Evolutionary conservation across 2,113 vertebrate genomes (phyloP).

Genomic region (Austrofundulus limnaeus): DNA sequence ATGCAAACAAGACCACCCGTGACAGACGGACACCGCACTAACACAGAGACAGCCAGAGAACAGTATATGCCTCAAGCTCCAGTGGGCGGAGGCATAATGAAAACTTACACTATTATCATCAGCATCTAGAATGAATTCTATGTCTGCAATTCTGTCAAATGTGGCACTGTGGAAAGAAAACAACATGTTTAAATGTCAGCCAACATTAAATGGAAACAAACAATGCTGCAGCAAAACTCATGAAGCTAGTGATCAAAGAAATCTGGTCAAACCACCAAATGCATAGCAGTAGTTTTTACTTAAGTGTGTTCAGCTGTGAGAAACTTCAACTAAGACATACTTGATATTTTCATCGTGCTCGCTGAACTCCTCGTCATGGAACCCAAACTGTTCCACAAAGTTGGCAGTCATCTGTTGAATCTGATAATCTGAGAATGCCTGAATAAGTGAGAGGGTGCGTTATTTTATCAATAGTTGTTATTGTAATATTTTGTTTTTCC

Average conservation of each 20-base stretch:
- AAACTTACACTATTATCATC: conserved; percentile 93
- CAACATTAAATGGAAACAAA: background rate
- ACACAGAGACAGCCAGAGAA: too few species aligned
- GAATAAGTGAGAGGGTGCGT: background rate
- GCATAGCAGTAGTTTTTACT: background rate
- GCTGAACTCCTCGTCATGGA: conserved; percentile 95
- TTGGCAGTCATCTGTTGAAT: conserved; percentile 98
- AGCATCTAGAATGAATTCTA: conserved; percentile 91
- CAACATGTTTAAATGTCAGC: background rate
- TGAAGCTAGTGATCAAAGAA: too few species aligned
- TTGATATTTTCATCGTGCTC: conserved; percentile 96
- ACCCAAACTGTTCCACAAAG: conserved; percentile 97
- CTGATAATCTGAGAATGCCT: conserved; percentile 98
- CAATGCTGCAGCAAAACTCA: background rate
- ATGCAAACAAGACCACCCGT: too few species aligned
- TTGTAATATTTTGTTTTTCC: background rate
- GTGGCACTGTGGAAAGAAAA: conserved; percentile 81
- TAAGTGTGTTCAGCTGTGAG: background rate
- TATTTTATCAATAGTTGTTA: background rate
- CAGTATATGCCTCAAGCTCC: too few species aligned
- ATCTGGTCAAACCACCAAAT: too few species aligned
- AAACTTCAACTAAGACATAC: conserved; percentile 66
- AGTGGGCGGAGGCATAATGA: too few species aligned
- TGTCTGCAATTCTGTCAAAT: conserved; percentile 94
- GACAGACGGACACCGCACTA: too few species aligned